Evolutionary conservation across 2,797 vertebrate genomes (phyloP).

Genomic region (Novumbra hubbsi): DNA sequence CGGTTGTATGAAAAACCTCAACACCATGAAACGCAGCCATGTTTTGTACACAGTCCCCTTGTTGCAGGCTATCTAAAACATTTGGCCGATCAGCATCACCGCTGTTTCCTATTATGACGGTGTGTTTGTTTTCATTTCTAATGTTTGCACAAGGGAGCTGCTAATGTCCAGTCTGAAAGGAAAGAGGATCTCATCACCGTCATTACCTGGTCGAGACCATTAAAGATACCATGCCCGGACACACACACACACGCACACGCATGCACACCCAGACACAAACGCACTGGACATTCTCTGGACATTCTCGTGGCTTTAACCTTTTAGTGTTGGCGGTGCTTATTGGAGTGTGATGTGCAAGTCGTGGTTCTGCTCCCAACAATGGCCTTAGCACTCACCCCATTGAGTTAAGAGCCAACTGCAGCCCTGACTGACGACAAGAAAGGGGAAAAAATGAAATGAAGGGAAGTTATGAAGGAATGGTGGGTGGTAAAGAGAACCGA

Average conservation of each 20-base stretch:
- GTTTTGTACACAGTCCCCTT: no score
- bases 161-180: no score
- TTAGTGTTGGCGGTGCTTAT: conserved; percentile 67
- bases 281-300: conserved; percentile 32
- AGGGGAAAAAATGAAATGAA: conserved; percentile 40
- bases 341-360: conserved; percentile 69
- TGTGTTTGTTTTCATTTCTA: neutral
- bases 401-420: conserved; percentile 70
- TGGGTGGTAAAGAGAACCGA: neutral
- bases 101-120: neutral
- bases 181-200: no score
- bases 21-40: no score
- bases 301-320: conserved; percentile 55
- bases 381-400: conserved; percentile 66
- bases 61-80: no score
- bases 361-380: conserved; percentile 67
- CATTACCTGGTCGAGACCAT: neutral
- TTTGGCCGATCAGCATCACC: no score
- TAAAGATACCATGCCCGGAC: neutral
- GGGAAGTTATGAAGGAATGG: conserved; percentile 13
- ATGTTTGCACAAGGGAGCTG: no score
- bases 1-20: no score
- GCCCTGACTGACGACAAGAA: conserved; percentile 62
- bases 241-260: conserved; percentile 2
- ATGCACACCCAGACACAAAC: neutral